Evolutionary conservation across 1,140 invertebrate species (phyloP).

Genomic region (Dufourea novaeangliae): DNA sequence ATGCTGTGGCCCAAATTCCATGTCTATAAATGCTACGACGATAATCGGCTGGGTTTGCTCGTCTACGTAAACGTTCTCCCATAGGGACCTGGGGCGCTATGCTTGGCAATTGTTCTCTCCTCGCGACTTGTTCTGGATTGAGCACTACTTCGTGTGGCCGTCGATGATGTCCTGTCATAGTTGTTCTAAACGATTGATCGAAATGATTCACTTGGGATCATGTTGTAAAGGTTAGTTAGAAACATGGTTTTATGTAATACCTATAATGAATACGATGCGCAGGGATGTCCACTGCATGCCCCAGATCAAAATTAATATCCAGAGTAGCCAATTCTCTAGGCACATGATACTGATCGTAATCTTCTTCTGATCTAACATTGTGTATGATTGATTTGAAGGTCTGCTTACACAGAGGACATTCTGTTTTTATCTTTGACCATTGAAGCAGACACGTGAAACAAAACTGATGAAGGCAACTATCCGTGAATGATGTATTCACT

Average conservation of each 20-base stretch:
- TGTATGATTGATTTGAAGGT: slow-evolving; percentile 95
- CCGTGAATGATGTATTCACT: slow-evolving; percentile 94
- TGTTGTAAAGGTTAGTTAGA: background rate
- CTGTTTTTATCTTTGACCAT: slow-evolving; percentile 97
- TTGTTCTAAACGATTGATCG: slow-evolving; percentile 68
- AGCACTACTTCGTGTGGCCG: slow-evolving; percentile 57
- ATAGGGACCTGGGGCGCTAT: slow-evolving; percentile 59
- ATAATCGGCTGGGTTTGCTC: slow-evolving; percentile 76
- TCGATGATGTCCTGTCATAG: slow-evolving; percentile 65
- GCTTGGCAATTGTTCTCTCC: slow-evolving; percentile 68
- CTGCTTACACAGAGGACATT: slow-evolving; percentile 97
- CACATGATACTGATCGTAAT: slow-evolving; percentile 93
- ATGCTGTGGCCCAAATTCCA: slow-evolving; percentile 87
- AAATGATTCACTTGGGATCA: background rate
- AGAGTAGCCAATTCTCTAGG: slow-evolving; percentile 66
- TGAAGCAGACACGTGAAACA: slow-evolving; percentile 95
- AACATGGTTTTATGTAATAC: slow-evolving; percentile 41
- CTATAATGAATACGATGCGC: slow-evolving; percentile 68
- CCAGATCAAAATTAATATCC: slow-evolving; percentile 63
- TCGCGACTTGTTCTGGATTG: slow-evolving; percentile 69
- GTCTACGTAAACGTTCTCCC: slow-evolving; percentile 65
- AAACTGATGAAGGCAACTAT: slow-evolving; percentile 96
- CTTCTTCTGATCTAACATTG: slow-evolving; percentile 92
- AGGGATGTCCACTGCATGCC: slow-evolving; percentile 31
- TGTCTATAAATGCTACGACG: slow-evolving; percentile 89